Conservation (phyloP, 2,797 vertebrate species). For the Odontamblyopus rebecca region DNA sequence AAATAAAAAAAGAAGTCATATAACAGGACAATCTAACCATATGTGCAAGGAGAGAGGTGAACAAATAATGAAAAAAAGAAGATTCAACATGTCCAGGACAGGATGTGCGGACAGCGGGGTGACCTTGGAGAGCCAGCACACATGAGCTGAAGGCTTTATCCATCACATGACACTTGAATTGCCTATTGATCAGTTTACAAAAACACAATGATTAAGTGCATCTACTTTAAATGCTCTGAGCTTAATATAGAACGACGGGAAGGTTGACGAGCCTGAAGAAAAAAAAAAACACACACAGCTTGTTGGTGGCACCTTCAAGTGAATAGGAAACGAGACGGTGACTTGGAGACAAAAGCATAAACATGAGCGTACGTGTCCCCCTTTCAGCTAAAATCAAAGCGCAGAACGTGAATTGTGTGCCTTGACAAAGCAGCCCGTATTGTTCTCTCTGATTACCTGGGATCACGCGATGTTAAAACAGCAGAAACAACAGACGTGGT, state of each 20-base stretch:
- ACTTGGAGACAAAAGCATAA: slow-evolving; percentile 58
- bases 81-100: slow-evolving; percentile 31
- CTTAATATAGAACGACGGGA: not conserved
- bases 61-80: not conserved
- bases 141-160: slow-evolving; percentile 22
- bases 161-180: slow-evolving; percentile 40
- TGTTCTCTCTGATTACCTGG: slow-evolving; percentile 66
- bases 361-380: slow-evolving; percentile 56
- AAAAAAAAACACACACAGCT: slow-evolving; percentile 7
- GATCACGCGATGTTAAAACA: slow-evolving; percentile 49
- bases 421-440: slow-evolving; percentile 63
- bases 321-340: slow-evolving; percentile 52
- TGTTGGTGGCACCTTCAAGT: slow-evolving; percentile 47
- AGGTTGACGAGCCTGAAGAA: slow-evolving; percentile 2
- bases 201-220: slow-evolving; percentile 27
- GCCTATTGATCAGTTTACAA: slow-evolving; percentile 43
- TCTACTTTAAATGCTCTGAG: slow-evolving; percentile 1
- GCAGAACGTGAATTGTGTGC: slow-evolving; percentile 62
- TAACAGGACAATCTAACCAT: no score
- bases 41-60: not conserved
- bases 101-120: slow-evolving; percentile 11
- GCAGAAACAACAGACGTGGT: slow-evolving; percentile 34
- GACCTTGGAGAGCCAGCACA: slow-evolving; percentile 22
- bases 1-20: not conserved
- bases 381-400: slow-evolving; percentile 67